Percentiles rank a stretch among this genome's conserved stretches.
Conservation (phyloP, 2,888 invertebrate genomes). For the Microctonus aethiopoides region DNA sequence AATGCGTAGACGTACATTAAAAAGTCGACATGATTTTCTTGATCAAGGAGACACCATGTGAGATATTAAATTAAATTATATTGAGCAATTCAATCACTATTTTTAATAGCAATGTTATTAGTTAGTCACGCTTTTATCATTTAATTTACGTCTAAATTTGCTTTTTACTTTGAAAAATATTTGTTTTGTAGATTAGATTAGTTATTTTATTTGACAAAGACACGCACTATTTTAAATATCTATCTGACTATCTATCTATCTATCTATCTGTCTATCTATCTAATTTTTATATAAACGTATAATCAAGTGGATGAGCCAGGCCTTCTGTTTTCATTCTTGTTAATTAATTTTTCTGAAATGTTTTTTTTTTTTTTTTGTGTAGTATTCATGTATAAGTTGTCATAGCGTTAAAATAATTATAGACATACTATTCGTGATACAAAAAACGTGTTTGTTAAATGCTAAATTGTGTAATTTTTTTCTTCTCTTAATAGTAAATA, state of each 20-base stretch:
- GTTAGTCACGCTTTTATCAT: neutral
- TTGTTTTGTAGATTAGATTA: constrained; percentile 8
- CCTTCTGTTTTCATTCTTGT: neutral
- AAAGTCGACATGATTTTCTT: constrained; percentile 68
- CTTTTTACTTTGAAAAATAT: neutral
- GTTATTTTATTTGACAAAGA: constrained; percentile 19
- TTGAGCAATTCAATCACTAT: constrained; percentile 4
- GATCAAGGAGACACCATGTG: constrained; percentile 67
- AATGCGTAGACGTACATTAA: constrained; percentile 71
- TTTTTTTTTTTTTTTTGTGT: constrained; percentile 10
- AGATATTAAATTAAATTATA: constrained; percentile 52
- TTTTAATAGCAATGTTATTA: constrained; percentile 16
- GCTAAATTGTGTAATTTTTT: constrained; percentile 15
- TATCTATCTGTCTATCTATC: constrained; percentile 10
- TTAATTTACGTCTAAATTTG: neutral
- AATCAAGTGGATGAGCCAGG: neutral
- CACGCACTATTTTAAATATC: constrained; percentile 18
- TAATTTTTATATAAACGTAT: neutral
- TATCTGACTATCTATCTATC: too few species aligned
- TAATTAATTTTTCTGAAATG: neutral
- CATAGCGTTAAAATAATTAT: neutral
- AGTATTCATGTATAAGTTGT: constrained; percentile 18
- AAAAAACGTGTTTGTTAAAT: neutral
- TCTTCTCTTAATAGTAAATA: constrained; percentile 26
- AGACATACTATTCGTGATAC: neutral